phyloP scores from a whole-genome alignment of 2,797 vertebrate genomes.

The Poecilia gillii region DNA sequence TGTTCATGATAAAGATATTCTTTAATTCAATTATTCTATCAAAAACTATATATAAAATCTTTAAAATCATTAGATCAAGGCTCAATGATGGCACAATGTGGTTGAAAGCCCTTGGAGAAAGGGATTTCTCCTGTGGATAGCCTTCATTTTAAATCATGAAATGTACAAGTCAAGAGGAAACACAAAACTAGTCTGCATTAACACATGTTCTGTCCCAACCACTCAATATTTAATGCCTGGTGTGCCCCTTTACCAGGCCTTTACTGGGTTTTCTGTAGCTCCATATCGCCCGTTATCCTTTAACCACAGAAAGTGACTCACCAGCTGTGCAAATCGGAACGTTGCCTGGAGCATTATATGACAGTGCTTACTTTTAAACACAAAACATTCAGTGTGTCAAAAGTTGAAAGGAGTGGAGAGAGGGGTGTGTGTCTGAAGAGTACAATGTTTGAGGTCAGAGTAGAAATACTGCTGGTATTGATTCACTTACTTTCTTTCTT shows the following conservation, averaged over 20 bases:
- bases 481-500: background rate
- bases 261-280: background rate
- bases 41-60: no score
- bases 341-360: constrained; percentile 1
- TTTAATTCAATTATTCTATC: no score
- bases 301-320: constrained; percentile 1
- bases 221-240: background rate
- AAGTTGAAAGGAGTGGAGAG: background rate
- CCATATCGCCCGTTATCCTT: constrained; percentile 1
- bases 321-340: background rate
- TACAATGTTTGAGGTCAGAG: background rate
- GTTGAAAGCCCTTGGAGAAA: background rate
- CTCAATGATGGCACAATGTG: background rate
- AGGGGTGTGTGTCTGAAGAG: background rate
- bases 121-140: background rate
- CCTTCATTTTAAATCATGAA: background rate
- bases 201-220: background rate
- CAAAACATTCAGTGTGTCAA: background rate
- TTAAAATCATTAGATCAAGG: no score
- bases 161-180: background rate
- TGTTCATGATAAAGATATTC: no score
- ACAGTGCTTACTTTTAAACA: background rate
- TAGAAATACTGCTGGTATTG: background rate
- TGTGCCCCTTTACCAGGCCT: background rate
- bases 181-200: background rate